Conservation (phyloP, 2,797 vertebrate species). For the Hippoglossus hippoglossus region DNA sequence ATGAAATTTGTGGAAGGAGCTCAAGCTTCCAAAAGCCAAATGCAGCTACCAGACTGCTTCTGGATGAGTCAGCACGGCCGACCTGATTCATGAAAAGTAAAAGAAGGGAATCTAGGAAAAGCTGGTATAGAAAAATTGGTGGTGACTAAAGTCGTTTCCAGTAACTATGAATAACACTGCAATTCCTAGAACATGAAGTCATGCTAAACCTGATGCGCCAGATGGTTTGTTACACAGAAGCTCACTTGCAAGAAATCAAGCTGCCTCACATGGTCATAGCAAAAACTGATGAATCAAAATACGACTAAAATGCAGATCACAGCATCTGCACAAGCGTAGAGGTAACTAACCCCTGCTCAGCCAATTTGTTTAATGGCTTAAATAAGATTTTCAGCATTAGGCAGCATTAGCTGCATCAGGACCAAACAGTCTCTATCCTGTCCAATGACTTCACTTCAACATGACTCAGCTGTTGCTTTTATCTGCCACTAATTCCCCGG, state of each 20-base stretch:
- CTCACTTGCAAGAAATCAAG: neutral
- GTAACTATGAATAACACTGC: constrained; percentile 40
- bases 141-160: constrained; percentile 44
- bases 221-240: constrained; percentile 6
- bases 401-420: constrained; percentile 12
- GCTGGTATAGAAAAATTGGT: neutral
- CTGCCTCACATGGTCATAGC: neutral
- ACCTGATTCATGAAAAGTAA: constrained; percentile 31
- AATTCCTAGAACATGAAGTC: constrained; percentile 10
- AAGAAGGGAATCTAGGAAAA: neutral
- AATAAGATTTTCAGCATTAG: constrained; percentile 11
- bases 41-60: constrained; percentile 16
- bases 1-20: neutral
- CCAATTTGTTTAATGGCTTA: constrained; percentile 20
- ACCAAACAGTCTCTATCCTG: constrained; percentile 12
- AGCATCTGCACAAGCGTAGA: neutral
- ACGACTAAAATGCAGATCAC: neutral
- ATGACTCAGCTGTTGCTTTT: constrained; percentile 61
- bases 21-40: constrained; percentile 23
- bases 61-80: constrained; percentile 43
- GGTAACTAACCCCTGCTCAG: constrained; percentile 13
- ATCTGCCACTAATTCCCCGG: constrained; percentile 44
- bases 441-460: constrained; percentile 22
- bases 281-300: constrained; percentile 18
- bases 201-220: constrained; percentile 14